A percentile compares a stretch with the other conserved stretches of the same genome.
Conservation (phyloP, 2,797 vertebrate genomes). For the Taeniopygia guttata region DNA sequence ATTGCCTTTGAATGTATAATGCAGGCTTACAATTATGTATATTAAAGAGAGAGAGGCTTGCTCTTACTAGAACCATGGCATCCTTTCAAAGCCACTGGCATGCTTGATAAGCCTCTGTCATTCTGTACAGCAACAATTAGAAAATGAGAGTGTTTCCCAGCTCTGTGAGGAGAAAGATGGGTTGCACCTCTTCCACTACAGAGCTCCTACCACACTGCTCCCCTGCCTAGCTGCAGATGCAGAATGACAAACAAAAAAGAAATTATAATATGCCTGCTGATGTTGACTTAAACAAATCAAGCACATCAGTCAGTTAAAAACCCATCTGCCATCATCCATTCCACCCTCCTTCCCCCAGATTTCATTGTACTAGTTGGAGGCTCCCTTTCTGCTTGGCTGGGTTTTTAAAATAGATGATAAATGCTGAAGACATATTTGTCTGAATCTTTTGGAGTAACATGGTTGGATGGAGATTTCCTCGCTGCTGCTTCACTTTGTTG, state of each 20-base stretch:
- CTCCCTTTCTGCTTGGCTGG: constrained; percentile 1
- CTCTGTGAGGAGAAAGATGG: neutral
- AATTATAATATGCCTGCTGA: constrained; percentile 28
- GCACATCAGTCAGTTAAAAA: constrained; percentile 13
- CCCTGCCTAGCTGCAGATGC: constrained; percentile 31
- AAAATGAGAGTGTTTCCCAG: constrained; percentile 35
- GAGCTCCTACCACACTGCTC: neutral
- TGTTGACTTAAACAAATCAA: constrained; percentile 45
- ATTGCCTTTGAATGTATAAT: constrained; percentile 38
- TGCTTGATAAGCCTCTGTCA: neutral
- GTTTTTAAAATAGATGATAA: constrained; percentile 42
- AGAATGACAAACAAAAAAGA: constrained; percentile 50
- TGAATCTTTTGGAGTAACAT: neutral
- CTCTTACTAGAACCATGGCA: constrained; percentile 37
- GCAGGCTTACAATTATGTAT: constrained; percentile 11
- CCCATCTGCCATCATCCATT: neutral
- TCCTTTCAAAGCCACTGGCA: constrained; percentile 45
- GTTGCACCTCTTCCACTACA: neutral
- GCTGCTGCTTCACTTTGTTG: neutral
- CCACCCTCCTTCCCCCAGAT: neutral
- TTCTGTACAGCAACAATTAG: constrained; percentile 12
- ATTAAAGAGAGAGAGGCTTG: constrained; percentile 1
- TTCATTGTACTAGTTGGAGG: neutral
- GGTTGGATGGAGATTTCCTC: neutral
- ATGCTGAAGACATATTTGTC: constrained; percentile 34